Evolutionary conservation across 1,140 invertebrate species (phyloP), one percentile per base, ranked within the genome.

Genomic region (Zophobas atratus): DNA sequence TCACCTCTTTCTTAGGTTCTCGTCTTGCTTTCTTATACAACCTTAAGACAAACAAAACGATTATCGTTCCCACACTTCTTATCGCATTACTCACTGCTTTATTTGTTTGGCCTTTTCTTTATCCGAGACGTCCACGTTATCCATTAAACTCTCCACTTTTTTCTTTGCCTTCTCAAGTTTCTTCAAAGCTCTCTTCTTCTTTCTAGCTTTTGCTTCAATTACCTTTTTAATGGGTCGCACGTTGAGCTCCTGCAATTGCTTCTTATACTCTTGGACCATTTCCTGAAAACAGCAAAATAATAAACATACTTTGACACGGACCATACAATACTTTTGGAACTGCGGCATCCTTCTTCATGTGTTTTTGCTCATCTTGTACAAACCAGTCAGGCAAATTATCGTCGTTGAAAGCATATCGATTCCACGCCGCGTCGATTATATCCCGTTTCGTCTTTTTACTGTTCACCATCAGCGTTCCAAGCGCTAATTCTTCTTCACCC

Each of bases 211-310:
- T 0, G 99, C 99, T 89, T 99, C 97, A 80, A 98, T 93, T 0
- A 99, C 95, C 90, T 99, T 99, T 87, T 99, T 99, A 56, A 99
- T 98, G 8, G 98, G 97, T 70, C 96, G 89, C 0, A 93, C 94
- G 88, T 99, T 97, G 2, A 99, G 92, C 79, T 98, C 97, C 87
- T 95, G 92, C 33, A 96, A 85, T 80, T 90, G 90, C 76, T 93
- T 93, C 75, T 92, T 91, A 81, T 95, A 95, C 77, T 96, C 93
- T 2, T 92, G 89, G 0, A 91, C 88, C 2, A 94, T 85, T 84
- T 93, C 93, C 87, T 92, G 82, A 57, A 86, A 84, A 60, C 84
- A 78, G 46, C 57, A 77, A 71, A 55, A 46, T 74, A 48, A 77
- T 51, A 60, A 41, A 51, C 32, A 39, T 70, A 33, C 6, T 35